phyloP scores from a whole-genome alignment of 2,113 vertebrate genomes.

The Lycocorax pyrrhopterus region DNA sequence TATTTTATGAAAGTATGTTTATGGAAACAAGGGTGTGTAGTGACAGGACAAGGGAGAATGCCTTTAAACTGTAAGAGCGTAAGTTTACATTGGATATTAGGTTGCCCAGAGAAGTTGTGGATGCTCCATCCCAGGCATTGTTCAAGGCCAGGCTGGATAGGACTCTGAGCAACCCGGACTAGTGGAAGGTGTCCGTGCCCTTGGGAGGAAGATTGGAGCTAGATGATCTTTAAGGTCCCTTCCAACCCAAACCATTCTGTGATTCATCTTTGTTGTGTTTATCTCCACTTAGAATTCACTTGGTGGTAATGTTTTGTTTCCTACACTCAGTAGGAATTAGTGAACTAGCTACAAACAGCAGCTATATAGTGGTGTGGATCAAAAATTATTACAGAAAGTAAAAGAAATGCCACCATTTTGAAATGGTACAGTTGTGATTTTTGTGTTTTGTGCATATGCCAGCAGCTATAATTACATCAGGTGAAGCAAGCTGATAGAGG shows the following conservation, averaged over 20 bases:
- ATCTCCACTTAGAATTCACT: not conserved
- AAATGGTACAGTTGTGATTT: not conserved
- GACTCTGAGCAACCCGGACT: not conserved
- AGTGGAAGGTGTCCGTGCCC: not conserved
- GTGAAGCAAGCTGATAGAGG: not conserved
- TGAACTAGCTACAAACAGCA: not conserved
- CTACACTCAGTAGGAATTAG: not conserved
- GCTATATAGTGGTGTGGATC: not conserved
- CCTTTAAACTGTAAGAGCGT: not conserved
- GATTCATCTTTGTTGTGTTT: not conserved
- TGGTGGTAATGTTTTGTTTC: not conserved
- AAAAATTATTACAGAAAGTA: not conserved
- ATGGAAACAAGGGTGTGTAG: not conserved
- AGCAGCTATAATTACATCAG: not conserved
- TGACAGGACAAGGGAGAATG: not conserved
- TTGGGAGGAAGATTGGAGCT: fast-evolving
- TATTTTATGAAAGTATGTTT: not conserved
- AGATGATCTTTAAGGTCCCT: not conserved
- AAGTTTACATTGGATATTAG: not conserved
- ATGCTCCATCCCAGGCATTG: not conserved
- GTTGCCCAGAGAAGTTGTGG: not conserved
- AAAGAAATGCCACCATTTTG: not conserved
- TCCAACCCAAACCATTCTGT: not conserved
- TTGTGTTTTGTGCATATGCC: not conserved
- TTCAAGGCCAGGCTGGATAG: not conserved